Evolutionary conservation across 2,888 invertebrate species (phyloP).

Genomic region (Allygus modestus): DNA sequence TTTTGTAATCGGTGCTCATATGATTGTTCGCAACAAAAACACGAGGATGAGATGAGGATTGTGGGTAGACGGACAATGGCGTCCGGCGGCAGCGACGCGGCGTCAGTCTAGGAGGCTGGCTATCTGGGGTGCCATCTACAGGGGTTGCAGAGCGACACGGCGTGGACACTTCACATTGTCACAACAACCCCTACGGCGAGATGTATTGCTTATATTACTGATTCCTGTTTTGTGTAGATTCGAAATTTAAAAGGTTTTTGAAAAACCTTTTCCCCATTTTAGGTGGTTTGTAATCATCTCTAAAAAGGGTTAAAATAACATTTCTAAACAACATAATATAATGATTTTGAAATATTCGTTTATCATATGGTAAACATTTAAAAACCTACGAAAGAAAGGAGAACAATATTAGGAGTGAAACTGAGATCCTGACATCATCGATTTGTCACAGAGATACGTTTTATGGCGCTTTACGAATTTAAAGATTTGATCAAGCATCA

Average conservation of each 20-base stretch:
- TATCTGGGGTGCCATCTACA: conserved; percentile 11
- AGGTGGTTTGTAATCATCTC: too few relatives aligned
- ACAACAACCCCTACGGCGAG: background rate
- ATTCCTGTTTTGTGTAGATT: conserved; percentile 5
- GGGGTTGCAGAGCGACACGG: conserved; percentile 13
- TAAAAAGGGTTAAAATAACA: too few relatives aligned
- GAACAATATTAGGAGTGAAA: too few relatives aligned
- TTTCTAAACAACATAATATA: too few relatives aligned
- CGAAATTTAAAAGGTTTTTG: background rate
- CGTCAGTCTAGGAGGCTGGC: conserved; percentile 12
- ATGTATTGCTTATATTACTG: background rate
- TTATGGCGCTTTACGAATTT: too few relatives aligned
- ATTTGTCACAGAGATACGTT: too few relatives aligned
- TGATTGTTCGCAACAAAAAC: conserved; percentile 18
- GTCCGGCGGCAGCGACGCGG: background rate
- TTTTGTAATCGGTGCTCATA: conserved; percentile 7
- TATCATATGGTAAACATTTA: too few relatives aligned
- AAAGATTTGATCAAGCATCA: too few relatives aligned
- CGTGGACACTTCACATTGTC: conserved; percentile 2
- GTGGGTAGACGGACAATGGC: conserved; percentile 8
- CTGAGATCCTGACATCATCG: too few relatives aligned
- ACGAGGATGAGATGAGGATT: background rate
- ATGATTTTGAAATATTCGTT: too few relatives aligned
- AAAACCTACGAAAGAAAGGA: too few relatives aligned
- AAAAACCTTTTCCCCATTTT: too few relatives aligned